Evolutionary conservation across 2,113 vertebrate species (phyloP).

Genomic region (Notarius lentiginosus): DNA sequence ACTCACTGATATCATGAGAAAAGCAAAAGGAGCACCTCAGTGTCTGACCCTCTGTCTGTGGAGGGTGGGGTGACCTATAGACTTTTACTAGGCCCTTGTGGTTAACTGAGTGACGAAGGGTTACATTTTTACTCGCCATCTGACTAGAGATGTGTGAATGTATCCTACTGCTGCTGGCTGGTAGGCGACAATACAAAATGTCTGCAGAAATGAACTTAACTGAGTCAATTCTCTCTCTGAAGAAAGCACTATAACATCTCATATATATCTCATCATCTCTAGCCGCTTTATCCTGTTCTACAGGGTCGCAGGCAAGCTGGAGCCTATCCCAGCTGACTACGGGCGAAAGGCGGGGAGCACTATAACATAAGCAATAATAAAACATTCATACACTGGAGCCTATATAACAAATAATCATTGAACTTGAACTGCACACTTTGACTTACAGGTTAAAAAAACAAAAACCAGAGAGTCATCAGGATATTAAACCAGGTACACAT

Average conservation of each 20-base stretch:
- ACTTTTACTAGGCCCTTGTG: neutral
- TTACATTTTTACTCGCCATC: slow-evolving; percentile 13
- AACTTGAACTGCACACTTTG: neutral
- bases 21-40: neutral
- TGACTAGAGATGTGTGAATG: slow-evolving; percentile 2
- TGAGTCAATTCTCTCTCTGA: neutral
- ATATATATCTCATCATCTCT: too few species aligned
- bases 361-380: neutral
- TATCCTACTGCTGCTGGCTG: too few species aligned
- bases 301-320: too few species aligned
- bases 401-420: neutral
- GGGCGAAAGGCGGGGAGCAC: too few species aligned
- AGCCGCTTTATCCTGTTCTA: too few species aligned
- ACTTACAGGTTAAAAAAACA: neutral
- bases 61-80: neutral
- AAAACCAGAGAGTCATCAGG: neutral
- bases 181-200: neutral
- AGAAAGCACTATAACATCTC: neutral
- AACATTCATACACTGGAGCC: neutral
- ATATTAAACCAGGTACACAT: neutral
- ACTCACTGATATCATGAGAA: neutral
- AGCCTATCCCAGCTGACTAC: too few species aligned
- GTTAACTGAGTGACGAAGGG: neutral
- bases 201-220: neutral
- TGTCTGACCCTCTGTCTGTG: neutral